Evolutionary conservation across 30 jellyfish, hydroid and myxozoan genomes (phyloP).

Genomic region (Rhopilema esculentum): DNA sequence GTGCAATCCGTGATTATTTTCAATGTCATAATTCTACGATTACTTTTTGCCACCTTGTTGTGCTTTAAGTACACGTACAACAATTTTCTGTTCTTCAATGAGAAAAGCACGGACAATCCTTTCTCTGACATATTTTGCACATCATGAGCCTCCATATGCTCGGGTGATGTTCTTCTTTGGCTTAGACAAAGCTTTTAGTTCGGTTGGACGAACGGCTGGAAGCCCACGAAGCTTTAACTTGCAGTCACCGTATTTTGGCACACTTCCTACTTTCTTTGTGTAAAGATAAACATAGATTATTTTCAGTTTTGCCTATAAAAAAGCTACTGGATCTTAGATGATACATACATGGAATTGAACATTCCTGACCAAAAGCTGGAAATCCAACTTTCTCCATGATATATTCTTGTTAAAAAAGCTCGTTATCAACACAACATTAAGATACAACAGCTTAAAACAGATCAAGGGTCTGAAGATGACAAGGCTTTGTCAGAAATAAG

Average conservation of each 20-base stretch:
- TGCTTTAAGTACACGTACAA: constrained; percentile 95
- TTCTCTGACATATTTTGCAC: constrained; percentile 95
- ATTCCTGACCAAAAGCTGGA: no score
- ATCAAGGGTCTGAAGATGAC: no score
- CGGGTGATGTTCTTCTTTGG: constrained; percentile 92
- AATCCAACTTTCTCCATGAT: no score
- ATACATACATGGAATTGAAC: no score
- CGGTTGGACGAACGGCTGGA: constrained; percentile 91
- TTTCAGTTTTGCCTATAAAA: no score
- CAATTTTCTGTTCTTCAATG: constrained; percentile 97
- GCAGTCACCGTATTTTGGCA: constrained; percentile 98
- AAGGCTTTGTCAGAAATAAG: background rate
- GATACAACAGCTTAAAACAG: no score
- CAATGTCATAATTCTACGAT: background rate
- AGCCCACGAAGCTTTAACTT: constrained; percentile 85
- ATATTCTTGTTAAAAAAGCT: no score
- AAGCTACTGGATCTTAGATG: no score
- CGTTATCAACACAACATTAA: no score
- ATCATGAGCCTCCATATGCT: constrained; percentile 97
- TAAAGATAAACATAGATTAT: constrained; percentile 93
- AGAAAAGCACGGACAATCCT: constrained; percentile 98
- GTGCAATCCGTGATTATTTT: no score
- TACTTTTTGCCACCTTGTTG: constrained; percentile 72
- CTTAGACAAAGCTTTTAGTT: constrained; percentile 78
- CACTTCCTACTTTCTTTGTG: constrained; percentile 83